Conservation (phyloP, 2,888 invertebrate genomes). For the Lepidocyrtoides sp. region DNA sequence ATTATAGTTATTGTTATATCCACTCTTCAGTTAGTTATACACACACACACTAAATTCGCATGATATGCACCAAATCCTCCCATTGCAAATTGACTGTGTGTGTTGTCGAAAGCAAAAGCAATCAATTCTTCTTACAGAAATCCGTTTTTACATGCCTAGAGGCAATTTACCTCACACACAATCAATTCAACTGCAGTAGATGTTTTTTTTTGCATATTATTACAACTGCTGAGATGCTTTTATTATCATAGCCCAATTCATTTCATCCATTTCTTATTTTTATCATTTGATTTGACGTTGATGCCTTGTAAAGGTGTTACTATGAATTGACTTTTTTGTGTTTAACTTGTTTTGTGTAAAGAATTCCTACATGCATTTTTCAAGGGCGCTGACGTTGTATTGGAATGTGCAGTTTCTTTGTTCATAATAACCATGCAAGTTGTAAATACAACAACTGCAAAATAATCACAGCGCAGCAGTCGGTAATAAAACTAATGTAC, state of each 20-base stretch:
- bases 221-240: neutral
- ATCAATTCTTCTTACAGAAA: constrained; percentile 67
- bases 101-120: constrained; percentile 64
- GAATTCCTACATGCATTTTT: constrained; percentile 58
- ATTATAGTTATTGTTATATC: neutral
- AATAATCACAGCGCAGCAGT: neutral
- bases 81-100: constrained; percentile 42
- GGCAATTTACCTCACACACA: constrained; percentile 64
- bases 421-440: constrained; percentile 40
- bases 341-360: constrained; percentile 48
- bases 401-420: constrained; percentile 56
- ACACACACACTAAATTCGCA: no score
- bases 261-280: constrained; percentile 58
- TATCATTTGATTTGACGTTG: constrained; percentile 42
- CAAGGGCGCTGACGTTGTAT: constrained; percentile 58
- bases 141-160: constrained; percentile 5
- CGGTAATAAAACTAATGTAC: neutral
- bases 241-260: constrained; percentile 40
- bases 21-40: no score
- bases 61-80: constrained; percentile 73
- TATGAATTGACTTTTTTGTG: constrained; percentile 44
- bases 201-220: constrained; percentile 39
- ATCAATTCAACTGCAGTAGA: constrained; percentile 32
- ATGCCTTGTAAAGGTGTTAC: constrained; percentile 49
- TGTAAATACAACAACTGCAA: constrained; percentile 1